Conservation (phyloP, 2,888 invertebrate genomes). For the Drosophila kanekoi region DNA sequence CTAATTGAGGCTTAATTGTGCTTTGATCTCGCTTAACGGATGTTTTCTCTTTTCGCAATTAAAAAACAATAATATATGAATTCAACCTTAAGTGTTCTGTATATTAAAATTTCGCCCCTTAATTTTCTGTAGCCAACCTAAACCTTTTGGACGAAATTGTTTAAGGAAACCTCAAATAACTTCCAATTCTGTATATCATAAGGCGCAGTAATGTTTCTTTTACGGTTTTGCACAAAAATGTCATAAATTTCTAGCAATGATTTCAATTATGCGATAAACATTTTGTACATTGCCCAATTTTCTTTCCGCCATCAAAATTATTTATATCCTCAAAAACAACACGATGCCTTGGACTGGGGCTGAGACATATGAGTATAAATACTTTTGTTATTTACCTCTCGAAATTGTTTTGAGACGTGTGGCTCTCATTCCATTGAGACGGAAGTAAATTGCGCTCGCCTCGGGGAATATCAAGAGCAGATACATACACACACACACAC, state of each 20-base stretch:
- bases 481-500: constrained; percentile 19
- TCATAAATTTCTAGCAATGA: constrained; percentile 55
- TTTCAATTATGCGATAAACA: constrained; percentile 76
- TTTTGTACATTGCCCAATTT: constrained; percentile 44
- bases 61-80: not conserved
- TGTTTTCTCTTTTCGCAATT: not conserved
- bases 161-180: not conserved
- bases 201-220: constrained; percentile 2
- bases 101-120: not conserved
- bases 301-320: constrained; percentile 40
- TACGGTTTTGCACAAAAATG: constrained; percentile 21
- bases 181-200: not conserved
- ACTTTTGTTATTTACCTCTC: constrained; percentile 71
- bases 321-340: constrained; percentile 42
- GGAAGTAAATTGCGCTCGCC: constrained; percentile 63
- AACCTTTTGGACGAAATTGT: not conserved
- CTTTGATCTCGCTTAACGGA: constrained; percentile 6
- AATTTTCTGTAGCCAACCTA: not conserved
- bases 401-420: constrained; percentile 58
- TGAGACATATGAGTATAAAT: constrained; percentile 45
- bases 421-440: constrained; percentile 4
- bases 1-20: constrained; percentile 1
- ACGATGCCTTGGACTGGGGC: not conserved
- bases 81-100: not conserved
- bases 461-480: constrained; percentile 40